These are phyloP conservation scores for Zaprionus lachaisei DNA, from an alignment of 1,140 invertebrate genomes.

Conservation along the genomic window DNA sequence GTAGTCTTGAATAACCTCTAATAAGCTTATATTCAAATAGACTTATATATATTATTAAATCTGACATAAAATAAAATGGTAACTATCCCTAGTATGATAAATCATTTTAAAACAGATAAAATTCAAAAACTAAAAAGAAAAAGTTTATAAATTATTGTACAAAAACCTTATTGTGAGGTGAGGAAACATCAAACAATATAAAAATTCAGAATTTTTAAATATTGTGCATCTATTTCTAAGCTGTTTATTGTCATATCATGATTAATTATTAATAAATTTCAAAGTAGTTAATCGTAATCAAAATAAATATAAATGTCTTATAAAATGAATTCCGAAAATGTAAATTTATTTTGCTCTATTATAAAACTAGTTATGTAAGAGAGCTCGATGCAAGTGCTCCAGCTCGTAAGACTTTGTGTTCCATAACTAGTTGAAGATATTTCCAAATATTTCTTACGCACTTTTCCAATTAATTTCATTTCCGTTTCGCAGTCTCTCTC, in stretches of 20 bases:
- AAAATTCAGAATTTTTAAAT: too few relatives aligned
- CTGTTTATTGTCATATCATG: not conserved
- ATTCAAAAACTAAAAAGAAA: too few relatives aligned
- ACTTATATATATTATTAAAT: too few relatives aligned
- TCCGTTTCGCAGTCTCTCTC: constrained; percentile 60
- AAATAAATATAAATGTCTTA: not conserved
- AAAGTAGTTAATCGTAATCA: not conserved
- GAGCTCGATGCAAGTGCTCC: not conserved
- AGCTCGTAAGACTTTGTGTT: not conserved
- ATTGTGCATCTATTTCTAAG: too few relatives aligned
- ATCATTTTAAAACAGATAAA: too few relatives aligned
- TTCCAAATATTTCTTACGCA: constrained; percentile 55
- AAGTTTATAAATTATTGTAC: too few relatives aligned
- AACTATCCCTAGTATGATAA: too few relatives aligned
- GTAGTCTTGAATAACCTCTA: too few relatives aligned
- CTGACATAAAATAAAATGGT: too few relatives aligned
- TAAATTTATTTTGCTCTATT: not conserved
- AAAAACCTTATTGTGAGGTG: too few relatives aligned
- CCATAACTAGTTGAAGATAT: constrained; percentile 9
- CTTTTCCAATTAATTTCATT: constrained; percentile 82
- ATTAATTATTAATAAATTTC: not conserved
- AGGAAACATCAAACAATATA: too few relatives aligned
- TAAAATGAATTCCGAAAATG: not conserved
- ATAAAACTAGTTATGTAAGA: not conserved
- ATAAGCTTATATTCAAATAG: too few relatives aligned